Evolutionary conservation across 2,888 invertebrate species (phyloP), one percentile per base, ranked within the genome.

Genomic region (Margaritifera margaritifera): DNA sequence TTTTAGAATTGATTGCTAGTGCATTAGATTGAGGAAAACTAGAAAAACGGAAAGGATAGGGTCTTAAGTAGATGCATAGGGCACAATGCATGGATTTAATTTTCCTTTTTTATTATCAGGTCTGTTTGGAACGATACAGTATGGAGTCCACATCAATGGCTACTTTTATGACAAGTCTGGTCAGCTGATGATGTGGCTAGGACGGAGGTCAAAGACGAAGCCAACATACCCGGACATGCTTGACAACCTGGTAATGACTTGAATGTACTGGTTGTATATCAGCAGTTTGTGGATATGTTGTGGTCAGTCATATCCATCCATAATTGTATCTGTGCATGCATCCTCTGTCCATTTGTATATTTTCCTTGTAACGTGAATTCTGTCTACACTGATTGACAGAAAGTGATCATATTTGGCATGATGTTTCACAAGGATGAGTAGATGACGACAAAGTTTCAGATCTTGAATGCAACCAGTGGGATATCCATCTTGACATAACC

Each of bases 151-250:
- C 89, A 95, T 98, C 70, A 97, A 96, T 89, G 98, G 97, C 20
- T 98, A 95, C 90, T 94, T 96, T 64, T 93, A 93, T 87, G 94
- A 96, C 90, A 95, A 95, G 53, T 93, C 93, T 64, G 94, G 94
- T 90, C 95, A 96, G 6, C 91, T 96, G 59, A 96, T 95, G 90
- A 93, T 96, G 87, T 98, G 98, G 98, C 92, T 98, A 84, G 97
- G 97, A 89, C 95, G 95, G 87, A 92, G 98, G 84, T 95, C 97
- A 79, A 93, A 94, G 74, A 96, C 94, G 64, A 98, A 98, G 91
- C 95, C 95, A 90, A 97, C 97, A 56, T 98, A 96, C 95, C 97
- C 98, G 72, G 95, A 95, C 62, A 96, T 95, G 91, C 95, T 96
- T 94, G 98, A 98, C 90, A 97, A 96, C 88, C 96, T 98, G 94